Base-by-base conservation (phyloP, 2,888 invertebrate genomes). In the Oconnorella tubifera region DNA sequence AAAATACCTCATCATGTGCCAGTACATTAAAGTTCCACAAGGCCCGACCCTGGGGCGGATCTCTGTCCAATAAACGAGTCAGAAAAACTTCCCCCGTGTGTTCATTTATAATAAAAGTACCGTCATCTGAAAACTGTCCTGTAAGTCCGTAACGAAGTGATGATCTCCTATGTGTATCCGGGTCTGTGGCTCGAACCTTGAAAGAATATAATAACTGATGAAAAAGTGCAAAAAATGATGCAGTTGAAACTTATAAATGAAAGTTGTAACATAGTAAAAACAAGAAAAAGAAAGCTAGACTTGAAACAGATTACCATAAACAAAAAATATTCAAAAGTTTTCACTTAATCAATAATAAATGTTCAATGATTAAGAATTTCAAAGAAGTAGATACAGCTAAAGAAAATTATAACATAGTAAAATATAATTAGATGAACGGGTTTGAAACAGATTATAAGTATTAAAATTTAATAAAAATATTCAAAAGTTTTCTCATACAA, bases 11-110 rank as follows among this genome's bases (percentile, higher is more conserved):
- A 69, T 81, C 81, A 53, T 74, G 71, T 23, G 79, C 80, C 23
- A 78, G 70, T 3, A 81, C 78, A 58, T 79, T 81, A 67, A 65
- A 70, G 58, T 72, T 73, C 72, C 72, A 74, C 50, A 70, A 59
- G 2, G 66, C 53, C 53, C 73, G 62, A 19, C 73, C 73, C 31
- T 59, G 58, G 2, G 71, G 72, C 28, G 60, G 49, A 60, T 73
- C 73, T 6, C 73, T 53, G 61, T 97, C 96, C 81, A 97, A 87
- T 67, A 94, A 92, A 73, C 95, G 94, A 68, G 95, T 95, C 75
- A 97, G 95, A 85, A 94, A 96, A 84, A 97, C 95, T 82, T 96
- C 95, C 76, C 65, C 61, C 74, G 96, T 97, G 90, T 94, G 93
- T 85, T 94, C 63, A 40, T 73, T 64, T 6, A 73, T 68, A 2